These are phyloP conservation scores for Jacana jacana DNA, from an alignment of 2,113 vertebrate genomes.

Conservation along the genomic window DNA sequence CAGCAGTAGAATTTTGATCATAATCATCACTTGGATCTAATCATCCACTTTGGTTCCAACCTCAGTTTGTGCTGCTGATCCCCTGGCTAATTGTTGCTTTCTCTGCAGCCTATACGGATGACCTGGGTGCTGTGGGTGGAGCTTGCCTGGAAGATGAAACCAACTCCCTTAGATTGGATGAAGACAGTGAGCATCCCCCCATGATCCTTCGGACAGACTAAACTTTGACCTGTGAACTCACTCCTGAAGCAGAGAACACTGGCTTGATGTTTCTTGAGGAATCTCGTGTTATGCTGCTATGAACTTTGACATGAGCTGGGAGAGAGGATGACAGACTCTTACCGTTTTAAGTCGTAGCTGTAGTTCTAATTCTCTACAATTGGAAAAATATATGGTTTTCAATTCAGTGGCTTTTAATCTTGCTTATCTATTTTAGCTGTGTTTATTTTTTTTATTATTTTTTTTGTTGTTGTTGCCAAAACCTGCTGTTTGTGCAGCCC, in stretches of 20 bases:
- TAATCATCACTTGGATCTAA: no score
- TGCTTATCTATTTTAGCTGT: slow-evolving; percentile 75
- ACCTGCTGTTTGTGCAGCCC: slow-evolving; percentile 74
- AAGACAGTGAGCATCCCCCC: slow-evolving; percentile 97
- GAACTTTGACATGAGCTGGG: slow-evolving; percentile 79
- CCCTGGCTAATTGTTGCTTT: not conserved
- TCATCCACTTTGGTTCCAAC: not conserved
- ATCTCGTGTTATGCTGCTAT: slow-evolving; percentile 86
- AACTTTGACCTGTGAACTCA: slow-evolving; percentile 58
- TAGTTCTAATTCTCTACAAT: slow-evolving; percentile 77
- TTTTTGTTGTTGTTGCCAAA: slow-evolving; percentile 78
- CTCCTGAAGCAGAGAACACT: slow-evolving; percentile 70
- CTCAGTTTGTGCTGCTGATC: not conserved
- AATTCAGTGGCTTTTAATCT: slow-evolving; percentile 77
- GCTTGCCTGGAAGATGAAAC: slow-evolving; percentile 89
- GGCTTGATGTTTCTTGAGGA: slow-evolving; percentile 73
- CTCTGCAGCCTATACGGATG: slow-evolving; percentile 87
- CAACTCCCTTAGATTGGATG: slow-evolving; percentile 84
- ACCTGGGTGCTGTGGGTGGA: slow-evolving; percentile 91
- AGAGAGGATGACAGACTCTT: slow-evolving; percentile 79
- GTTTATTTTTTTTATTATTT: slow-evolving; percentile 21
- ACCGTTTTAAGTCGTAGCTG: slow-evolving; percentile 72
- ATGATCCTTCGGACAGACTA: slow-evolving; percentile 95
- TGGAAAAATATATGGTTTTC: slow-evolving; percentile 70
- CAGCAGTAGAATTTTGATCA: not conserved